Evolutionary conservation across 2,797 vertebrate species (phyloP).

Genomic region (Ctenopoma multispine): DNA sequence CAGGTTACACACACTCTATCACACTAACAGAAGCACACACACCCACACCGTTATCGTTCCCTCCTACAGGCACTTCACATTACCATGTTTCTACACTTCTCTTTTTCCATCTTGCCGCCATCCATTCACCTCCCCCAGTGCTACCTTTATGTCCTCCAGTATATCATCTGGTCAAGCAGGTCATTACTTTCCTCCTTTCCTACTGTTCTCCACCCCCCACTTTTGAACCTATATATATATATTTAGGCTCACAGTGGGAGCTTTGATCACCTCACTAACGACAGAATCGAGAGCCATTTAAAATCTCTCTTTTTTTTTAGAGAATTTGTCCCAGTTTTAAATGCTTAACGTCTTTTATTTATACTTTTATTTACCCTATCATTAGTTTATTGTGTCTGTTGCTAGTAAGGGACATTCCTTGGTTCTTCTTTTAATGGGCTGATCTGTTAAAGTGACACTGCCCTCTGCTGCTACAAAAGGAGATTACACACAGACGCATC

Average conservation of each 20-base stretch:
- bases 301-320: background rate
- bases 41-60: background rate
- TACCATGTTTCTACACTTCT: no score
- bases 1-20: conserved; percentile 86
- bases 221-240: no score
- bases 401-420: conserved; percentile 28
- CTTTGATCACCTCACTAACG: background rate
- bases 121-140: conserved; percentile 30
- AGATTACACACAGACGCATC: conserved; percentile 6
- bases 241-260: background rate
- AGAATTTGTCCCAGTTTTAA: background rate
- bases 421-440: background rate
- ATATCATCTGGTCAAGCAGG: conserved; percentile 79
- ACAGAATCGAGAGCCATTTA: background rate
- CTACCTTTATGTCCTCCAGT: conserved; percentile 22
- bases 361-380: background rate
- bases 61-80: no score
- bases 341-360: background rate
- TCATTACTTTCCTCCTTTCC: conserved; percentile 19
- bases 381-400: conserved; percentile 30
- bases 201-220: conserved; percentile 10
- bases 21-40: conserved; percentile 18
- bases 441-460: conserved; percentile 14
- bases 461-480: conserved; percentile 68
- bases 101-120: background rate